These are phyloP conservation scores for Patiria miniata DNA, from an alignment of 35 echinoderm and acorn worm species.

Conservation along the genomic window DNA sequence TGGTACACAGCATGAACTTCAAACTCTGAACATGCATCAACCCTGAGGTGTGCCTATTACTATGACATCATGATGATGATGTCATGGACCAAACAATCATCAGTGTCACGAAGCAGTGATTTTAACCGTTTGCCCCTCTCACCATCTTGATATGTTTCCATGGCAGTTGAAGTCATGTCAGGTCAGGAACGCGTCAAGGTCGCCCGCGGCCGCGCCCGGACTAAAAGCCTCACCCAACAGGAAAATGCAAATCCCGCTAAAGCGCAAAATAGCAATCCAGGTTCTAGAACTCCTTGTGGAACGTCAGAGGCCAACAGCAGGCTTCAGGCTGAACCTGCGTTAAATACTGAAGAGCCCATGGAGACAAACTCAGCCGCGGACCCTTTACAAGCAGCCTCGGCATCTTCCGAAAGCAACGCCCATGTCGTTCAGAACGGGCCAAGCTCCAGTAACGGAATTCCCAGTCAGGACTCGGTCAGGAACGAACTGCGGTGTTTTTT, in stretches of 20 bases:
- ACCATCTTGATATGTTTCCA: not conserved
- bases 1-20: too few species aligned
- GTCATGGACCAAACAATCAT: too few species aligned
- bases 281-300: constrained; percentile 19
- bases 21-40: too few species aligned
- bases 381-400: not conserved
- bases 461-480: constrained; percentile 38
- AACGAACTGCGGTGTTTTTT: constrained; percentile 50
- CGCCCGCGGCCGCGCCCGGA: constrained; percentile 57
- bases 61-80: too few species aligned
- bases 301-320: not conserved
- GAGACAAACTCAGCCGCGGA: constrained; percentile 6
- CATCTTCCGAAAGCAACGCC: not conserved
- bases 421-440: not conserved
- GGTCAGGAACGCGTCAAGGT: constrained; percentile 71
- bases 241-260: constrained; percentile 27
- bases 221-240: constrained; percentile 42
- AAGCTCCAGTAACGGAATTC: not conserved
- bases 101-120: too few species aligned
- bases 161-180: constrained; percentile 58
- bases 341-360: not conserved
- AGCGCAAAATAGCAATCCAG: constrained; percentile 4
- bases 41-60: too few species aligned
- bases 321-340: not conserved
- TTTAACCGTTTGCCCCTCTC: not conserved